phyloP scores from a whole-genome alignment of 92 coral and sea anemone species.

The Bergia sp. region DNA sequence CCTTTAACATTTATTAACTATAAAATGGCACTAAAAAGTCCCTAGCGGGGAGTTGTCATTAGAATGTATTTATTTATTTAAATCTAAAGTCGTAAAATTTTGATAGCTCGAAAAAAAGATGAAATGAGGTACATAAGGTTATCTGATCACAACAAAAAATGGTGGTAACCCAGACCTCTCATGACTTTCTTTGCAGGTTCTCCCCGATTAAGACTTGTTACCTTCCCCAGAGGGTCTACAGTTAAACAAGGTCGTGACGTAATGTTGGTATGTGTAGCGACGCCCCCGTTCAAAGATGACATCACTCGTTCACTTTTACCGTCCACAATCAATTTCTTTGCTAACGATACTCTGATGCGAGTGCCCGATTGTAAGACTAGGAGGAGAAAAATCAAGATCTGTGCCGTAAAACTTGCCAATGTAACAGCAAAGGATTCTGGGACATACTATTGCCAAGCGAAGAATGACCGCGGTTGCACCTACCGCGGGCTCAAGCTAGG shows the following conservation, averaged over 20 bases:
- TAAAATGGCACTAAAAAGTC: no score
- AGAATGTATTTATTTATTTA: no score
- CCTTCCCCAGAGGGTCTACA: conserved; percentile 7
- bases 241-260: conserved; percentile 13
- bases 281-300: neutral
- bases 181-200: neutral
- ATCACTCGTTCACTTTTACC: neutral
- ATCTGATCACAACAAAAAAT: no score
- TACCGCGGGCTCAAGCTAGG: conserved; percentile 34
- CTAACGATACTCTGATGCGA: neutral
- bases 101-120: no score
- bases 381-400: conserved; percentile 26
- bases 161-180: neutral
- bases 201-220: neutral
- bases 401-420: conserved; percentile 5
- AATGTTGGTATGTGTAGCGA: conserved; percentile 3
- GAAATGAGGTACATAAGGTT: no score
- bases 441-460: conserved; percentile 8
- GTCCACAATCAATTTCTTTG: neutral
- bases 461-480: conserved; percentile 15
- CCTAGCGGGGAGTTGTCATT: no score
- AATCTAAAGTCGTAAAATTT: no score
- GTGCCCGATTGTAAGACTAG: neutral
- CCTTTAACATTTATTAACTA: no score
- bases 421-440: conserved; percentile 35